Conservation (phyloP, 2,113 vertebrate species). For the Tylochromis polylepis region DNA sequence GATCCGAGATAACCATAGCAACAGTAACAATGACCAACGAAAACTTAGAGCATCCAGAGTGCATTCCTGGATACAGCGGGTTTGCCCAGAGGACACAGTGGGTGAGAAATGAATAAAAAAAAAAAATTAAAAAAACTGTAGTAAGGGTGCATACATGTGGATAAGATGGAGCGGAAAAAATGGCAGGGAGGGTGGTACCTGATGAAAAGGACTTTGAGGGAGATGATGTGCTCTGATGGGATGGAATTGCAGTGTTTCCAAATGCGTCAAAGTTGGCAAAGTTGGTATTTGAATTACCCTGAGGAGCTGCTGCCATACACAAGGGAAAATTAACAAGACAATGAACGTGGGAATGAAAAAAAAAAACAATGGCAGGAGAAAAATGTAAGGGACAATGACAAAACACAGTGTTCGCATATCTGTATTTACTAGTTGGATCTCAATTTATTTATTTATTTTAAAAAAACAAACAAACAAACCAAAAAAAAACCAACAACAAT, state of each 20-base stretch:
- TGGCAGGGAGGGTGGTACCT: constrained; percentile 69
- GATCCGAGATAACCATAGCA: not conserved
- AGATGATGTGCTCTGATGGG: constrained; percentile 84
- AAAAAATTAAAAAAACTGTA: too few relatives aligned
- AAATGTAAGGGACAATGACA: constrained; percentile 63
- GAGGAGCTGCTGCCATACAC: constrained; percentile 82
- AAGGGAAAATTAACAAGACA: constrained; percentile 68
- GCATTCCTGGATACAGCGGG: not conserved
- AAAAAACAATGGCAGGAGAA: constrained; percentile 13
- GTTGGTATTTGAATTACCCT: constrained; percentile 89
- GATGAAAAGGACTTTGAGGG: constrained; percentile 83
- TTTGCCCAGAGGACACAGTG: not conserved
- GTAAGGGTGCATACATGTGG: not conserved
- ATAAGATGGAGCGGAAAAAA: constrained; percentile 68
- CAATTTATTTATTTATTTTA: not conserved
- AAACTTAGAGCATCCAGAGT: not conserved
- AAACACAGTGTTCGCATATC: constrained; percentile 47
- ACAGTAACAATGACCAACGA: not conserved
- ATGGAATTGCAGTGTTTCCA: constrained; percentile 91
- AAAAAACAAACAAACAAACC: fast-evolving
- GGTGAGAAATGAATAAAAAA: not conserved
- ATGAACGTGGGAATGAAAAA: constrained; percentile 35
- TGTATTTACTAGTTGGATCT: not conserved
- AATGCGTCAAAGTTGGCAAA: constrained; percentile 99
- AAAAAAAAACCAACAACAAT: not conserved